Evolutionary conservation across 2,888 invertebrate species (phyloP).

Genomic region (Erannis defoliaria): DNA sequence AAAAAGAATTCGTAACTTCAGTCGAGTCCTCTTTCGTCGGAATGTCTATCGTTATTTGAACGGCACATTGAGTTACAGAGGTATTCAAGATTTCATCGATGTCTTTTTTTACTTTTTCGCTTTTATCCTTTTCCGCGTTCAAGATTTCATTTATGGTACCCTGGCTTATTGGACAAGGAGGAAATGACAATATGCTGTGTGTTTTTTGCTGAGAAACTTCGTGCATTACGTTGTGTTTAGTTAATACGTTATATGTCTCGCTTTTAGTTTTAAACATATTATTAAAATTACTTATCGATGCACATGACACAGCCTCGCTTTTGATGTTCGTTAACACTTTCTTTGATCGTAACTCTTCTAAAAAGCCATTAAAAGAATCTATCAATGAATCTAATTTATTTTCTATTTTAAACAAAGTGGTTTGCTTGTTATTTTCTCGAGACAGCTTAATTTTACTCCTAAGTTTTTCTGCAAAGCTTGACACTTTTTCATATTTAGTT

Average conservation of each 20-base stretch:
- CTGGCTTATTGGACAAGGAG: constrained; percentile 20
- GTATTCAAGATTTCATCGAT: constrained; percentile 58
- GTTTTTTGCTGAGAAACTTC: constrained; percentile 44
- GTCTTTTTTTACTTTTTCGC: constrained; percentile 58
- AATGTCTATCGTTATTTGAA: constrained; percentile 61
- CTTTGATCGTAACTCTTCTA: constrained; percentile 57
- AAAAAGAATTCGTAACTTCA: constrained; percentile 62
- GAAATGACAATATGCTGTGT: constrained; percentile 38
- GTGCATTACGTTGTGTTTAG: constrained; percentile 24
- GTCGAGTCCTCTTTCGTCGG: constrained; percentile 69
- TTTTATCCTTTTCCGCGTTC: constrained; percentile 62
- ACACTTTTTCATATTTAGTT: not conserved
- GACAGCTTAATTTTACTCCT: constrained; percentile 13
- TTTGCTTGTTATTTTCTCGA: constrained; percentile 32
- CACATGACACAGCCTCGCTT: constrained; percentile 11
- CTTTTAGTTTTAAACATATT: constrained; percentile 17
- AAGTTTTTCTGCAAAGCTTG: constrained; percentile 5
- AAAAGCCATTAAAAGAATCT: constrained; percentile 61
- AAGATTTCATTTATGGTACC: constrained; percentile 51
- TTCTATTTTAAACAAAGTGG: constrained; percentile 60
- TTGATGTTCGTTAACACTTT: constrained; percentile 13
- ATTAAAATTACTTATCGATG: not conserved
- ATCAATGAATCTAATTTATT: constrained; percentile 65
- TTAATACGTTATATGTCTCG: constrained; percentile 14
- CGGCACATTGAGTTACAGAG: constrained; percentile 52